A percentile compares a stretch with the other conserved stretches of the same genome.
phyloP scores from a whole-genome alignment of 1,140 invertebrate species.

The Bombus waltoni region DNA sequence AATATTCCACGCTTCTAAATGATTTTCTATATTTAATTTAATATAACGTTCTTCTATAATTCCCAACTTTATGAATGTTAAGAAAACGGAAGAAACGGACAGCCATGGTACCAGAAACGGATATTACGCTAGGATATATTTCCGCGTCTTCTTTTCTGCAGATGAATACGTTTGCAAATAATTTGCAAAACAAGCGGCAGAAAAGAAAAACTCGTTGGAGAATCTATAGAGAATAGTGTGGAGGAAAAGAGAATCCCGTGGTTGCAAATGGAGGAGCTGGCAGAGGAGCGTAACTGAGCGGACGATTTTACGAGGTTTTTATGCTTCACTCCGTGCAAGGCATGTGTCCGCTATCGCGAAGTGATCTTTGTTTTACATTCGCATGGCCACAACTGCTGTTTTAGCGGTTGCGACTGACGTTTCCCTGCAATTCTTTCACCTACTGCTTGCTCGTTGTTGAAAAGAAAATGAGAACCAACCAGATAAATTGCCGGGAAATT shows the following conservation, averaged over 20 bases:
- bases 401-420: constrained; percentile 35
- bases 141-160: not conserved
- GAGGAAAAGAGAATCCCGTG: constrained; percentile 15
- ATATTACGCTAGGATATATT: not conserved
- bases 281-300: constrained; percentile 43
- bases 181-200: not conserved
- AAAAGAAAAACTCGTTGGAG: not conserved
- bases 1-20: too few relatives aligned
- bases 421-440: constrained; percentile 28
- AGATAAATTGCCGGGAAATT: constrained; percentile 11
- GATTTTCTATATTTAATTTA: too few relatives aligned
- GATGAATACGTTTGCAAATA: not conserved
- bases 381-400: constrained; percentile 26
- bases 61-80: too few relatives aligned
- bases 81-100: too few relatives aligned
- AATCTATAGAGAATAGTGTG: constrained; percentile 10
- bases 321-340: constrained; percentile 58
- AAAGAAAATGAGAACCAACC: constrained; percentile 8
- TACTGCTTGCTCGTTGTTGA: not conserved
- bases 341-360: constrained; percentile 61
- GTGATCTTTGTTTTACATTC: constrained; percentile 65
- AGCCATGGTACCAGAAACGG: not conserved
- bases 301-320: constrained; percentile 64
- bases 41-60: too few relatives aligned
- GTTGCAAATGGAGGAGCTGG: constrained; percentile 16